Evolutionary conservation across 2,888 invertebrate genomes (phyloP).

Genomic region (Tupiocoris notatus): DNA sequence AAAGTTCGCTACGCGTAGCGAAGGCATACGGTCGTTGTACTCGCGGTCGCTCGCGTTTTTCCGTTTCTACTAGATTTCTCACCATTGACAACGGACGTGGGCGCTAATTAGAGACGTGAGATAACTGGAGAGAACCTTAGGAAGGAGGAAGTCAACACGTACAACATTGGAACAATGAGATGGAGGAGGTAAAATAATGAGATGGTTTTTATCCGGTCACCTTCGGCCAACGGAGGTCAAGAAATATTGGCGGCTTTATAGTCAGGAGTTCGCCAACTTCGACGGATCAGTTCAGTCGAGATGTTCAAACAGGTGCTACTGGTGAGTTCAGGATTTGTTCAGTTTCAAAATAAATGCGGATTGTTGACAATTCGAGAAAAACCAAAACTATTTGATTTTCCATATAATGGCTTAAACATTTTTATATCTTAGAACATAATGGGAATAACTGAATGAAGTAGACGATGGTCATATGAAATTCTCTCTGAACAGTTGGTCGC

Average conservation of each 20-base stretch:
- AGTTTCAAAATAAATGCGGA: too few relatives aligned
- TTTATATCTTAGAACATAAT: too few relatives aligned
- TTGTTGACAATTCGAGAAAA: too few relatives aligned
- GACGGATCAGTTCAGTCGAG: conserved; percentile 4
- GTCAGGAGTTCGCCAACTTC: neutral
- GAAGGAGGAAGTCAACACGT: neutral
- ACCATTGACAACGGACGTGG: neutral
- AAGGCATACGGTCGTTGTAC: neutral
- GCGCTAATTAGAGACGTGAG: neutral
- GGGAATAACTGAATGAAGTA: too few relatives aligned
- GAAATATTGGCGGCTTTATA: conserved; percentile 10
- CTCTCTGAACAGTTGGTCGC: conserved; percentile 1
- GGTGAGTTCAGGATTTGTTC: conserved; percentile 11
- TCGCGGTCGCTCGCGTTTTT: neutral
- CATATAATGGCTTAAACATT: too few relatives aligned
- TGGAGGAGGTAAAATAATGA: conserved; percentile 19
- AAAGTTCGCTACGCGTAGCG: too few relatives aligned
- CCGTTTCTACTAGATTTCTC: neutral
- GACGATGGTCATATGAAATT: too few relatives aligned
- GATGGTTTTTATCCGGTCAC: conserved; percentile 9
- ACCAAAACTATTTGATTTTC: too few relatives aligned
- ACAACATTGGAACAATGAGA: neutral
- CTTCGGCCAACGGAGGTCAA: neutral
- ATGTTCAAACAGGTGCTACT: conserved; percentile 17
- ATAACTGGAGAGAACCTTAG: neutral